Base-by-base conservation (phyloP, 2,113 vertebrate genomes). In the Nannobrachium achirus region DNA sequence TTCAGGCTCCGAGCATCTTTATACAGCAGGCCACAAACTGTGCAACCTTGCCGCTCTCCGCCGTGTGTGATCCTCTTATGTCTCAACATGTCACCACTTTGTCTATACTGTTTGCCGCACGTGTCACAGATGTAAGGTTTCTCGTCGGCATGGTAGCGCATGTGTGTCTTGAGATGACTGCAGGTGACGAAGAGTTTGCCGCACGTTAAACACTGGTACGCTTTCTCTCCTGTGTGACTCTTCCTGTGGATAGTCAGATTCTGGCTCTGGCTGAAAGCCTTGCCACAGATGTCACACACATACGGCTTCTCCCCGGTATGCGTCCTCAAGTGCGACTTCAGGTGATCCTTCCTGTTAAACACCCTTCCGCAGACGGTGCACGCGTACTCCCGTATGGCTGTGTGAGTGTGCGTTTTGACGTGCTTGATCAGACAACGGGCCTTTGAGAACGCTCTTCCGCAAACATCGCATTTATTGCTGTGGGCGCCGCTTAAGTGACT, bases 381-480 rank as follows among this genome's bases (percentile, higher is more conserved):
- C n/a, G n/a, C n/a, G n/a, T n/a, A n/a, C n/a, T n/a, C n/a, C n/a
- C 70, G n/a, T n/a, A n/a, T n/a, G n/a, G n/a, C n/a, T n/a, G n/a
- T n/a, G 25, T 66, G 73, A 2, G 70, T 74, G 38, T 83, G 81
- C 1, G 45, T 74, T 51, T 71, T 71, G 58, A 71, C 51, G 0
- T 83, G 81, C 5, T 63, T 53, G 1, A 60, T 58, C 6, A 79
- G 63, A 16, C 56, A 56, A 6, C 74, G 53, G 13, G 38, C 49
- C 3, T 59, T 1, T 33, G 68, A 11, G 8, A 81, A 81, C 0
- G 40, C 64, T 63, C 63, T 79, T 15, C 70, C 66, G 2, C 76
- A 80, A 40, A 73, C 73, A 19, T 80, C 73, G 56, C 81, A 83
- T n/a, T n/a, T n/a, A n/a, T n/a, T n/a, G n/a, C n/a, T n/a, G n/a